These are phyloP conservation scores for Drosophila maculinotata DNA, from an alignment of 2,888 invertebrate genomes.

Conservation along the genomic window DNA sequence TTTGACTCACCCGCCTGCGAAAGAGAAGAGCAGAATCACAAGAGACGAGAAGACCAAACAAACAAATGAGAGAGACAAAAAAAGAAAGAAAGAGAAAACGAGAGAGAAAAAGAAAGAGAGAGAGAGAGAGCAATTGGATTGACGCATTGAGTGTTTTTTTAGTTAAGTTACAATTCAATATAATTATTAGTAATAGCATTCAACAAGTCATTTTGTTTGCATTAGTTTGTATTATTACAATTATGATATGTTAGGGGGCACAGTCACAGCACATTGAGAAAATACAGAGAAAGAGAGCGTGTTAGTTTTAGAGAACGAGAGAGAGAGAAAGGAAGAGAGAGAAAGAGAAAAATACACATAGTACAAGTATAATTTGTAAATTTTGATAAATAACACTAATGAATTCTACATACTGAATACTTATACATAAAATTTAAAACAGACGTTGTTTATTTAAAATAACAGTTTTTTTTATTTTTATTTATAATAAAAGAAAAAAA, in stretches of 20 bases:
- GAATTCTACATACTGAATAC: slow-evolving; percentile 1
- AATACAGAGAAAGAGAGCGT: slow-evolving; percentile 39
- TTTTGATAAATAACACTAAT: slow-evolving; percentile 55
- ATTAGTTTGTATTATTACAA: slow-evolving; percentile 27
- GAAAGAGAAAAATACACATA: slow-evolving; percentile 79
- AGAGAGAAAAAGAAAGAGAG: slow-evolving; percentile 41
- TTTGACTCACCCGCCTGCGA: slow-evolving; percentile 87
- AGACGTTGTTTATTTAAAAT: not conserved
- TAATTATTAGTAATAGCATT: slow-evolving; percentile 43
- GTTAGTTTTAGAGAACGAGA: slow-evolving; percentile 52
- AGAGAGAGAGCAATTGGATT: slow-evolving; percentile 56
- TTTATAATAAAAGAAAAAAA: not conserved
- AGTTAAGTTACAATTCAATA: slow-evolving; percentile 37
- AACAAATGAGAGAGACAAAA: slow-evolving; percentile 30
- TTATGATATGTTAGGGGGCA: slow-evolving; percentile 33
- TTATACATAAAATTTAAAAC: slow-evolving; percentile 1
- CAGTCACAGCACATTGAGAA: slow-evolving; percentile 50
- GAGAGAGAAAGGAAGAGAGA: slow-evolving; percentile 43
- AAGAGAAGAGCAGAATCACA: slow-evolving; percentile 79
- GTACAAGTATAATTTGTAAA: slow-evolving; percentile 83
- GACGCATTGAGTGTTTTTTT: slow-evolving; percentile 52
- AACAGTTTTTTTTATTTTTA: not conserved
- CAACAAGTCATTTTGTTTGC: slow-evolving; percentile 18
- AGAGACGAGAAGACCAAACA: slow-evolving; percentile 59
- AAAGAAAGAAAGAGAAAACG: slow-evolving; percentile 34